Evolutionary conservation across 2,113 vertebrate species (phyloP), one percentile per base, ranked within the genome.

Genomic region (Cheirogaleus medius): DNA sequence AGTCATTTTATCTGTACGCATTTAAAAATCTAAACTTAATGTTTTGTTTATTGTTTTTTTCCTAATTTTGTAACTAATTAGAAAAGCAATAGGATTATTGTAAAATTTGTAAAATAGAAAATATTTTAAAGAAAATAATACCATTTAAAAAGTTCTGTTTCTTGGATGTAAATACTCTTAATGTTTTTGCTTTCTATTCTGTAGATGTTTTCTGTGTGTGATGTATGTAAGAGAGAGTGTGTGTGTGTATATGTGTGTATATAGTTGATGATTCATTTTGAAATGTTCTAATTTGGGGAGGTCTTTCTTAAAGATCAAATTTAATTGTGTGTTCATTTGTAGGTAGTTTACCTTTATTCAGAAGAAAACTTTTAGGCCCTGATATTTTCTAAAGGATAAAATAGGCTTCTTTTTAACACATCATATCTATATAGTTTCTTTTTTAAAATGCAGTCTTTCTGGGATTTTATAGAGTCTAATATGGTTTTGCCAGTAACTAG

Each of bases 61-160:
- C 23, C 23, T 89, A 69, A 82, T 90, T 87, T 74, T 76, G 12
- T 86, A 63, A 42, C 37, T 89, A 82, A 49, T 73, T 94, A 89
- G 58, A 81, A 96, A 91, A 95, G 14, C 58, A 82, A 11, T 94
- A 47, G 39, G n/a, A 56, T 92, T 95, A 81, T 87, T 77, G 1
- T 60, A 54, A 82, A 93, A 47, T 20, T 39, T 90, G 2, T 60
- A 71, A 92, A 77, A 82, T 77, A 52, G 27, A 74, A 93, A 82
- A 58, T 14, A 66, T 83, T 91, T 94, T 49, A 76, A 80, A 87
- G 37, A 87, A 91, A 89, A 52, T 64, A 76, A 25, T 78, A 8
- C 11, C 58, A n/a, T 76, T 77, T 92, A 71, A 52, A 69, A 86
- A 63, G 21, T 86, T 88, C 15, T 93, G 3, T 66, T 82, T 96